These are phyloP conservation scores for Hyles euphorbiae DNA, from an alignment of 1,140 invertebrate species.

Conservation along the genomic window DNA sequence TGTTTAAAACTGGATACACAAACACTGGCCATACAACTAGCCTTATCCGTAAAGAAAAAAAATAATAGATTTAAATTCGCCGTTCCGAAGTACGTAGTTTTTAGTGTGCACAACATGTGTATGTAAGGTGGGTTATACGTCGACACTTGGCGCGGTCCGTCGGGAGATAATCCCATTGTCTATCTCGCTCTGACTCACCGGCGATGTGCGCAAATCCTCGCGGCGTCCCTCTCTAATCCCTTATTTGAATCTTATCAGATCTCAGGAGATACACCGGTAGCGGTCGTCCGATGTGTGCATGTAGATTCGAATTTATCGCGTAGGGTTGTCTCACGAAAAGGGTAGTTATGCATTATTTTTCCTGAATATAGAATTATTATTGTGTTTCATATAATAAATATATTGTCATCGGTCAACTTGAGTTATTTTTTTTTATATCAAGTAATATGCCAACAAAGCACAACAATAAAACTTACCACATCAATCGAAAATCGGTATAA, in stretches of 20 bases:
- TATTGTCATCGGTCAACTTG: too few species aligned
- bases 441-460: too few species aligned
- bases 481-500: too few species aligned
- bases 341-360: too few species aligned
- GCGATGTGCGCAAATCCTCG: conserved; percentile 58
- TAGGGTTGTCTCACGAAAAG: conserved; percentile 40
- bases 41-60: too few species aligned
- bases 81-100: conserved; percentile 7
- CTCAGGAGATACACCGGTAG: conserved; percentile 67
- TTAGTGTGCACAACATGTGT: neutral
- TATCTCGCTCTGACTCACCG: conserved; percentile 47
- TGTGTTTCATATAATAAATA: too few species aligned
- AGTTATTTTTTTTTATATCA: too few species aligned
- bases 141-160: conserved; percentile 54
- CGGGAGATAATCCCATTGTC: conserved; percentile 67
- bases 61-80: neutral
- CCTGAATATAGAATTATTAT: too few species aligned
- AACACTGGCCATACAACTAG: neutral
- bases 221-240: conserved; percentile 71
- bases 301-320: conserved; percentile 48
- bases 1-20: neutral
- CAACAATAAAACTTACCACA: too few species aligned
- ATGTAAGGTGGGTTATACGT: conserved; percentile 5
- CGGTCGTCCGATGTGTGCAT: conserved; percentile 56
- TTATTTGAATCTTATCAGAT: conserved; percentile 78